A percentile compares a stretch with the other conserved stretches of the same genome.
Conservation (phyloP, 2,113 vertebrate species). For the Sclerurus mexicanus region DNA sequence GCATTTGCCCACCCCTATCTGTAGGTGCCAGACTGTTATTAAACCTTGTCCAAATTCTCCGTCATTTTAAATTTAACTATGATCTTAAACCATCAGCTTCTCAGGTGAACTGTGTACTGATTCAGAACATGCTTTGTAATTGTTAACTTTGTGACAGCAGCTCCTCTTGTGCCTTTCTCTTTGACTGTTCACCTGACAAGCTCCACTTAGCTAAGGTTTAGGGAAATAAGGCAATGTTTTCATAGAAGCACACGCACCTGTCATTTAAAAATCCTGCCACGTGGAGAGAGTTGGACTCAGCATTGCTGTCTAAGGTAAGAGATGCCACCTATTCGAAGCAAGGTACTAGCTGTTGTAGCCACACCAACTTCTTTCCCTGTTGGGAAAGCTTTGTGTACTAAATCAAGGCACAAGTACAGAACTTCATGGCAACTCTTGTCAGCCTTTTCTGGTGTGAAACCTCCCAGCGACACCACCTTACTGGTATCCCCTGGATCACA, state of each 20-base stretch:
- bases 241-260: not conserved
- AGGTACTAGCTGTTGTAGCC: not conserved
- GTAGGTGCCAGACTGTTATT: not conserved
- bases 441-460: rapidly evolving
- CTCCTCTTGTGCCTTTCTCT: not conserved
- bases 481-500: rapidly evolving
- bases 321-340: not conserved
- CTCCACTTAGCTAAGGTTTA: not conserved
- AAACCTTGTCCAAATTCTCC: not conserved
- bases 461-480: not conserved
- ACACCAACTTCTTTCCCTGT: not conserved
- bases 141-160: not conserved
- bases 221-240: not conserved
- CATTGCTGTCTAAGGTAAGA: not conserved
- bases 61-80: not conserved
- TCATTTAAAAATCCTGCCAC: not conserved
- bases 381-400: not conserved
- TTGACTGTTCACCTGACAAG: not conserved
- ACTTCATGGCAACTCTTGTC: not conserved
- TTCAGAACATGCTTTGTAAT: not conserved
- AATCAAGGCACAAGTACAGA: not conserved
- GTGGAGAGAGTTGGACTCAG: not conserved
- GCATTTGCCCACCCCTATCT: not conserved
- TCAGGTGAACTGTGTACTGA: not conserved
- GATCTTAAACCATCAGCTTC: not conserved